Base-by-base conservation (phyloP, 2,888 invertebrate genomes). In the Apocheima hispidaria region DNA sequence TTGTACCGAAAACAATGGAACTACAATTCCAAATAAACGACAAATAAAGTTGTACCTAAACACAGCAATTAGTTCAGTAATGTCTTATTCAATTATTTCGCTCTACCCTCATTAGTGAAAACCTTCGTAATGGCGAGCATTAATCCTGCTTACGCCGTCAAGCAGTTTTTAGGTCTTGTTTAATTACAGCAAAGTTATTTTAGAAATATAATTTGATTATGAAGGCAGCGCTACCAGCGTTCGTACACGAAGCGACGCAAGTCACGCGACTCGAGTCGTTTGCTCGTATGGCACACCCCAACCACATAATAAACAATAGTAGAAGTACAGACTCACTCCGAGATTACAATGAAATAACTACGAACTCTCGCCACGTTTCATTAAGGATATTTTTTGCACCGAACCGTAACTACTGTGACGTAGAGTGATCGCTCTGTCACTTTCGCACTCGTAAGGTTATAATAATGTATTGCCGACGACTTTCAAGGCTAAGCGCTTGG, bases 41-140 rank as follows among this genome's bases (percentile, higher is more conserved):
- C 53, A 41, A 48, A 35, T 14, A 61, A 61, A 56, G 48, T 61
- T 48, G 18, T 30, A 30, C 46, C 33, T 56, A 54, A 60, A 52
- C 46, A 51, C 56, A 4, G 33, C 48, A 40, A 61, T 61, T 56
- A 61, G 40, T 61, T 51, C 36, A 36, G 46, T 60, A 61, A 61
- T 52, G 52, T 35, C 33, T 61, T 52, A 63, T 63, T 63, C 63
- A 54, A 63, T 63, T 63, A 63, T 63, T 58, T 54, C 30, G 38
- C 35, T 63, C 58, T 51, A 63, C 63, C 63, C 59, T 59, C 63
- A 63, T 63, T 63, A 63, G 58, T 36, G 55, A 48, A 57, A 61
- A 48, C 56, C 56, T 61, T 21, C 46, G 51, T 58, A 59, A 59
- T 63, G 63, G 51, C 28, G 16, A 40, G 35, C 59, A 55, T 63